phyloP scores from a whole-genome alignment of 2,113 vertebrate genomes.

The Chaetodon trifascialis region DNA sequence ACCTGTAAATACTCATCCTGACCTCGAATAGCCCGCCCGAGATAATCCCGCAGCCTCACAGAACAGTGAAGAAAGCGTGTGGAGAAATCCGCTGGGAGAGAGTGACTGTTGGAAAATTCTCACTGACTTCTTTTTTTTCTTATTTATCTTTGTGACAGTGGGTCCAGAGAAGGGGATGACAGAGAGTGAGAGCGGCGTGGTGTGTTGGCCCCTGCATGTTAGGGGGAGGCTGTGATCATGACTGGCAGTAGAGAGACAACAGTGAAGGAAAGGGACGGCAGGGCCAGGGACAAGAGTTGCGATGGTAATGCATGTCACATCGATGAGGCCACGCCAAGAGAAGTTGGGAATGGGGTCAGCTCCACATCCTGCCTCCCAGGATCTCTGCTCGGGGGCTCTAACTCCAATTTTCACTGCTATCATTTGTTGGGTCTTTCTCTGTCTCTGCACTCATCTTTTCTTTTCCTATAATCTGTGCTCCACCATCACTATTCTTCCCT shows the following conservation, averaged over 20 bases:
- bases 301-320: slow-evolving; percentile 82
- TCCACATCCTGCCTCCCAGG: slow-evolving; percentile 41
- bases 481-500: slow-evolving; percentile 24
- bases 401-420: slow-evolving; percentile 51
- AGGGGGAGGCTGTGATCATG: slow-evolving; percentile 64
- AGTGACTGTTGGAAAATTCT: slow-evolving; percentile 74
- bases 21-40: slow-evolving; percentile 48
- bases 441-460: slow-evolving; percentile 38
- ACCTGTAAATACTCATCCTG: slow-evolving; percentile 58
- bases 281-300: slow-evolving; percentile 55
- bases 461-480: slow-evolving; percentile 30
- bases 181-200: slow-evolving; percentile 25
- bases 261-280: slow-evolving; percentile 30
- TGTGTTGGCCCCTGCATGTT: slow-evolving; percentile 39
- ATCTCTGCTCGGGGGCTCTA: slow-evolving; percentile 40
- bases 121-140: slow-evolving; percentile 67
- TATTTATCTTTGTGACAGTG: slow-evolving; percentile 70
- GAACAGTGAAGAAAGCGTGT: slow-evolving; percentile 38
- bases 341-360: slow-evolving; percentile 71
- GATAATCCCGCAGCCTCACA: slow-evolving; percentile 62
- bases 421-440: slow-evolving; percentile 53
- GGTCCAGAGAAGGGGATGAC: slow-evolving; percentile 49
- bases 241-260: slow-evolving; percentile 62
- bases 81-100: slow-evolving; percentile 47
- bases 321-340: slow-evolving; percentile 70